Base-by-base conservation (phyloP, 2,888 invertebrate species). In the Eupithecia inturbata region DNA sequence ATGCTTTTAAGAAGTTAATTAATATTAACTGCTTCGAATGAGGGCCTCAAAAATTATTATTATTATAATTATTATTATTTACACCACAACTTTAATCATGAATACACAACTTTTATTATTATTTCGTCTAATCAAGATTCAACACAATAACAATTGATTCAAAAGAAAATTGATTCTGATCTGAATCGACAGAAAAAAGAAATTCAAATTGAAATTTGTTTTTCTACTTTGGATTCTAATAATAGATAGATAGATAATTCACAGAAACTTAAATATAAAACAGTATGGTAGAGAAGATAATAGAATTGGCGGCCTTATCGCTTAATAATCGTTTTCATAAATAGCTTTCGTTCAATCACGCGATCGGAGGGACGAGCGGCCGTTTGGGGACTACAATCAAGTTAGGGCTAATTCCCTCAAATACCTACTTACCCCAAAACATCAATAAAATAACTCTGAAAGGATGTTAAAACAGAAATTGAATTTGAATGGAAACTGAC, bases 391-490 rank as follows among this genome's bases (percentile, higher is more conserved):
- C n/a, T 63, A 33, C 63, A 22, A 64, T 33, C 12, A 36, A 64
- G 36, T 64, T 64, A 33, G 63, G 63, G 19, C 62, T 5, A 22
- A 64, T 64, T 33, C n/a, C 33, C 10, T 36, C n/a, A 36, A 62
- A 62, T 63, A 33, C 63, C 33, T 33, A 53, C 49, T 45, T 45
- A 45, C 16, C 41, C 22, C 49, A 7, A 36, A 36, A 64, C 63
- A 64, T 64, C 63, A 64, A 64, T 64, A 64, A 36, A 64, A 64
- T 63, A 36, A 33, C 36, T 57, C 26, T 57, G 57, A 26, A 57
- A 26, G 57, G 57, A 57, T 26, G 26, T 57, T 57, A 22, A 14
- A 57, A 57, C 57, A 57, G 1, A 57, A 57, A 57, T 57, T 53
- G 0, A 57, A 57, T 57, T 26, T 57, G 57, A 26, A 57, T 57